phyloP scores from a whole-genome alignment of 2,113 vertebrate genomes.

The Asarcornis scutulata region DNA sequence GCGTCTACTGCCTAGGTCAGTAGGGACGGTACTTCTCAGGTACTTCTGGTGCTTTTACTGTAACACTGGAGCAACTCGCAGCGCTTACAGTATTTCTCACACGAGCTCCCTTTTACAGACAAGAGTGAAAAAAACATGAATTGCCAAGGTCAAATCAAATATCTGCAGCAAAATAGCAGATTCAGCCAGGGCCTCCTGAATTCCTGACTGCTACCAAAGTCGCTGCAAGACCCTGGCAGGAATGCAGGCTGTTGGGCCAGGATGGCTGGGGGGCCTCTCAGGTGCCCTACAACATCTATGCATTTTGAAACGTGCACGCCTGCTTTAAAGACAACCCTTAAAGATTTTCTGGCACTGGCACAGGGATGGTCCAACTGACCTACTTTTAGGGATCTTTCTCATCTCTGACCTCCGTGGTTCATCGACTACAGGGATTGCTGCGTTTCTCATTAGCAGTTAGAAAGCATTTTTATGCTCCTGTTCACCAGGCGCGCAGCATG shows the following conservation, averaged over 20 bases:
- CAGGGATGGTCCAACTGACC: neutral
- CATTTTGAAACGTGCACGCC: neutral
- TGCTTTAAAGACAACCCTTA: neutral
- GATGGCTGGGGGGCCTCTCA: neutral
- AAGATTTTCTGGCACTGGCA: neutral
- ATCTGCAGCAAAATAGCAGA: neutral
- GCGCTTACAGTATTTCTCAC: neutral
- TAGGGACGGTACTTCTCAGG: neutral
- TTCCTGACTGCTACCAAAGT: neutral
- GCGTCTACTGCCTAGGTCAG: neutral
- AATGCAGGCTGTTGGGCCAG: no score
- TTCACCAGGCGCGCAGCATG: neutral
- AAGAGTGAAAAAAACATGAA: neutral
- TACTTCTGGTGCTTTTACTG: neutral
- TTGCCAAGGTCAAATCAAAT: neutral
- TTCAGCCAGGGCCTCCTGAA: neutral
- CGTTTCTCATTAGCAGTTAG: neutral
- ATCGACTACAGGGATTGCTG: neutral
- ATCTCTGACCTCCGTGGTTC: neutral
- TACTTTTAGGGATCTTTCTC: slow-evolving; percentile 15
- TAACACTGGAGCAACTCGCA: neutral
- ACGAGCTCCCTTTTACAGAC: neutral
- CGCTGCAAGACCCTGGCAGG: neutral
- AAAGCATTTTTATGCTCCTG: slow-evolving; percentile 1
- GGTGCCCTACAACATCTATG: neutral